phyloP scores from a whole-genome alignment of 2,888 invertebrate species.

The Geophilus truncorum region DNA sequence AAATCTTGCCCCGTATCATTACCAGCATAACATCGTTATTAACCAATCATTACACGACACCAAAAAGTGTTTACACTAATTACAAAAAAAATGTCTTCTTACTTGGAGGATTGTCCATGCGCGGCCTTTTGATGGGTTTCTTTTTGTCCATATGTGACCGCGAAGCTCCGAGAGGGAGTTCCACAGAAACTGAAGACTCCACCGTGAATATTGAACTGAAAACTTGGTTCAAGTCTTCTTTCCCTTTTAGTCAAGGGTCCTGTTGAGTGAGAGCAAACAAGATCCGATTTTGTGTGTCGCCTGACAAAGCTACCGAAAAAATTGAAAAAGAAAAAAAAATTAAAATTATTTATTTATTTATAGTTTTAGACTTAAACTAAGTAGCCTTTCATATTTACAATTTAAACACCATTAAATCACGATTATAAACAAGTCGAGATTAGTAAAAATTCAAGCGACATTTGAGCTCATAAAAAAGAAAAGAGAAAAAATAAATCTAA shows the following conservation, averaged over 20 bases:
- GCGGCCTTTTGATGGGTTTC: slow-evolving; percentile 47
- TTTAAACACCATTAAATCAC: not conserved
- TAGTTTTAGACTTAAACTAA: too few species aligned
- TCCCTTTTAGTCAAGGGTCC: slow-evolving; percentile 4
- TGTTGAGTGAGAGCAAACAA: slow-evolving; percentile 5
- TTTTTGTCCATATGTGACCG: slow-evolving; percentile 45
- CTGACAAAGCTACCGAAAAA: not conserved
- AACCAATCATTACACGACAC: not conserved
- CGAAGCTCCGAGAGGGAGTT: slow-evolving; percentile 33
- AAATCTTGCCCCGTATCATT: not conserved
- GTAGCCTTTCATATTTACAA: too few species aligned
- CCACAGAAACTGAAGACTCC: slow-evolving; percentile 41
- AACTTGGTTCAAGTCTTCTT: not conserved
- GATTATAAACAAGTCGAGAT: not conserved
- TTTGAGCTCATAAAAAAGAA: not conserved
- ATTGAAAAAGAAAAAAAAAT: not conserved
- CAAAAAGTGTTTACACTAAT: too few species aligned
- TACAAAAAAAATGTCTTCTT: slow-evolving; percentile 38
- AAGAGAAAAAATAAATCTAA: not conserved
- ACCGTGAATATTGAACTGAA: not conserved
- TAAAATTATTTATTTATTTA: not conserved
- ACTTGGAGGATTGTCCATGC: slow-evolving; percentile 47
- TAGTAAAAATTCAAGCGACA: not conserved
- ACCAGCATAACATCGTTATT: not conserved
- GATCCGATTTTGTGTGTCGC: not conserved